These are phyloP conservation scores for Drosophila nasuta DNA, from an alignment of 1,140 invertebrate species.

Conservation along the genomic window DNA sequence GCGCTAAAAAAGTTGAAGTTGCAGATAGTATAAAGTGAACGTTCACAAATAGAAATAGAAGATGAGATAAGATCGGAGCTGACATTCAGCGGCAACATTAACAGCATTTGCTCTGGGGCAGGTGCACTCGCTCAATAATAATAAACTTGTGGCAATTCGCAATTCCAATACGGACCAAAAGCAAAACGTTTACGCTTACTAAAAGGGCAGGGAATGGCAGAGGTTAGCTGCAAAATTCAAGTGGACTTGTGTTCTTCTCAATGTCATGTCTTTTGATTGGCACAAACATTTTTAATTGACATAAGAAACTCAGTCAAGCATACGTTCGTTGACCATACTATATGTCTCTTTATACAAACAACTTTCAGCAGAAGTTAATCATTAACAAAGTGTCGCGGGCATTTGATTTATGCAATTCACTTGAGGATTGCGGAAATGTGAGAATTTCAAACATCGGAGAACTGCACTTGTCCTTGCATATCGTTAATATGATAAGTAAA, in stretches of 20 bases:
- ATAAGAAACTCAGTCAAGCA: conserved; percentile 49
- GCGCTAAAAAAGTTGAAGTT: conserved; percentile 57
- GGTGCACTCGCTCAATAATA: conserved; percentile 27
- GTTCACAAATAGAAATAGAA: conserved; percentile 73
- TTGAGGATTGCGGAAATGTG: conserved; percentile 65
- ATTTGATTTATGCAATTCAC: conserved; percentile 47
- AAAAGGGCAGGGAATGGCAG: conserved; percentile 76
- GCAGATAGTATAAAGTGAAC: conserved; percentile 61
- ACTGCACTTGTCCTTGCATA: conserved; percentile 26
- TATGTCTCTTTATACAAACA: conserved; percentile 3
- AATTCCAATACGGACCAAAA: conserved; percentile 64
- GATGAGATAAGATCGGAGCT: conserved; percentile 68
- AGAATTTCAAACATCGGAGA: background rate
- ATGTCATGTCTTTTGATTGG: conserved; percentile 16
- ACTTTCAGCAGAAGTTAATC: conserved; percentile 30
- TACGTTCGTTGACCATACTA: conserved; percentile 33
- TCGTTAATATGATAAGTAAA: conserved; percentile 38
- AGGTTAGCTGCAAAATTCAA: conserved; percentile 53
- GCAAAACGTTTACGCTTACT: conserved; percentile 36
- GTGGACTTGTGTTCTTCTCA: background rate
- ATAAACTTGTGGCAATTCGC: conserved; percentile 44
- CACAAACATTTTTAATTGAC: conserved; percentile 73
- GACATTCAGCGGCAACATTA: conserved; percentile 74
- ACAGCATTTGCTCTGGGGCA: conserved; percentile 63
- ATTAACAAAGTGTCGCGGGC: conserved; percentile 49